Evolutionary conservation across 2,797 vertebrate genomes (phyloP).

Genomic region (Columba guinea): DNA sequence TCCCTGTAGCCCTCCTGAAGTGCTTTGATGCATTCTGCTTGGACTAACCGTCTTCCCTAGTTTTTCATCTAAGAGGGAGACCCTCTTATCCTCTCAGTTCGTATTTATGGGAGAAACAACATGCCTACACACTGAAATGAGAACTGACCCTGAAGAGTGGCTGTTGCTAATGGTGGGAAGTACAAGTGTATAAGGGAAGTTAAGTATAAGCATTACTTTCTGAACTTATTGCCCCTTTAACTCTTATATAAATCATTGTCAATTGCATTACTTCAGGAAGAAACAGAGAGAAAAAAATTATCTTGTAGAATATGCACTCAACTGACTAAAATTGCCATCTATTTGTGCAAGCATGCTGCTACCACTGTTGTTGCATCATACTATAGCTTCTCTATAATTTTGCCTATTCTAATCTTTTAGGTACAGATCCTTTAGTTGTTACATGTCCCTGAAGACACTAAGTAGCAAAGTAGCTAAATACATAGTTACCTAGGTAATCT

Average conservation of each 20-base stretch:
- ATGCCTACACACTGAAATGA: neutral
- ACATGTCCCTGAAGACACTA: slow-evolving; percentile 24
- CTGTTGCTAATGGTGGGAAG: neutral
- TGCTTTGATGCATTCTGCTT: neutral
- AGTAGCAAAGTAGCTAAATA: slow-evolving; percentile 31
- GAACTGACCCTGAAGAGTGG: neutral
- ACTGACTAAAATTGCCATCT: neutral
- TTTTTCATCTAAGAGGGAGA: neutral
- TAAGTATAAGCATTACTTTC: neutral
- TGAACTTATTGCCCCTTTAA: neutral
- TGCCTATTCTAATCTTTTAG: neutral
- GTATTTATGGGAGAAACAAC: neutral
- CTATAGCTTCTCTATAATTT: neutral
- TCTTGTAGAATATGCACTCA: neutral
- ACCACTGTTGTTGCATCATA: neutral
- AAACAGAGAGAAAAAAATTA: neutral
- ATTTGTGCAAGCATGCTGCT: neutral
- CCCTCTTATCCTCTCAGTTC: neutral
- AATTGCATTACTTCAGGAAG: neutral
- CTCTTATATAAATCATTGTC: neutral
- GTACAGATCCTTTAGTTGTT: neutral
- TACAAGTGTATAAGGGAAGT: neutral
- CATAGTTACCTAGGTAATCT: neutral
- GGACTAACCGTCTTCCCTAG: neutral
- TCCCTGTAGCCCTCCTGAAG: neutral